Percentiles rank a stretch among this genome's conserved stretches.
phyloP scores from a whole-genome alignment of 1,140 invertebrate genomes.

The Nylanderia fulva region DNA sequence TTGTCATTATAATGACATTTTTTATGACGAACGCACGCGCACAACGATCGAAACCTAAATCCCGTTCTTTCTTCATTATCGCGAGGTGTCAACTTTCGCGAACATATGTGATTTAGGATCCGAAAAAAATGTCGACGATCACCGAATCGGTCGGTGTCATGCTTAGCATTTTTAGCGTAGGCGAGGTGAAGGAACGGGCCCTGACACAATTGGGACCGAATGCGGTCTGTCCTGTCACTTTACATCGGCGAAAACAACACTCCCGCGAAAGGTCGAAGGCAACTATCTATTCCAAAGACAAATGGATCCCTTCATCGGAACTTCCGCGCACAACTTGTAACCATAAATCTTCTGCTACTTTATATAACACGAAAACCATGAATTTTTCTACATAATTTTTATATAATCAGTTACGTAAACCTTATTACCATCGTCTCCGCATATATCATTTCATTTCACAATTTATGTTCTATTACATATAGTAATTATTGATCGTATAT shows the following conservation, averaged over 20 bases:
- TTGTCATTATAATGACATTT: neutral
- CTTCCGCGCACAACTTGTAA: conserved; percentile 2
- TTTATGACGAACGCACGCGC: neutral
- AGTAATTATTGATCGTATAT: conserved; percentile 21
- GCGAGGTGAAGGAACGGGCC: conserved; percentile 23
- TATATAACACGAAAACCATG: conserved; percentile 8
- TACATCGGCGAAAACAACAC: conserved; percentile 8
- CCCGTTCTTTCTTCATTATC: neutral
- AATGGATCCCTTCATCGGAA: conserved; percentile 17
- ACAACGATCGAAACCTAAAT: too few relatives aligned
- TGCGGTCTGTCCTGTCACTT: neutral
- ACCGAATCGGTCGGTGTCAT: conserved; percentile 4
- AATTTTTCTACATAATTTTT: conserved; percentile 26
- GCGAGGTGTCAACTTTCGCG: neutral
- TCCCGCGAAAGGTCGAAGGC: neutral
- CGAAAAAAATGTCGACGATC: neutral
- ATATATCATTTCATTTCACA: neutral
- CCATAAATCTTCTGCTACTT: conserved; percentile 27
- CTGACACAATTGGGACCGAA: conserved; percentile 12
- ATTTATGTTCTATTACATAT: neutral
- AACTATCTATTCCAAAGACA: neutral
- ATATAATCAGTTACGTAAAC: conserved; percentile 25
- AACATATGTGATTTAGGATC: neutral
- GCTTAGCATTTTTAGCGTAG: conserved; percentile 28
- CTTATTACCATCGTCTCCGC: neutral